Evolutionary conservation across 2,113 vertebrate genomes (phyloP).

Genomic region (Larimichthys polyactis): DNA sequence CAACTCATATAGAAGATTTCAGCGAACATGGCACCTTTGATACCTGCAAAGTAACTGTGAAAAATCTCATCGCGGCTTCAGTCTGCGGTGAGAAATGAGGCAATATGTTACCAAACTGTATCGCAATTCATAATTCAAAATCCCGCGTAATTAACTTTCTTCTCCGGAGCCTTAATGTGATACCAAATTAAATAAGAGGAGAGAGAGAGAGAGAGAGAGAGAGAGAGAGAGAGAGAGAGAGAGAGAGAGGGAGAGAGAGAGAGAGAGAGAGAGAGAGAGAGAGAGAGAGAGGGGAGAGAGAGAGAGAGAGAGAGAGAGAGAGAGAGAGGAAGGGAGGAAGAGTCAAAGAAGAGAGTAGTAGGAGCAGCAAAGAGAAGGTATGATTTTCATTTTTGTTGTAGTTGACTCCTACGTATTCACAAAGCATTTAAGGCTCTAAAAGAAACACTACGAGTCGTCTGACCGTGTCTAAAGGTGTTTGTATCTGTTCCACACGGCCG

Average conservation of each 20-base stretch:
- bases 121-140: slow-evolving; percentile 71
- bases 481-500: neutral
- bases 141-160: slow-evolving; percentile 71
- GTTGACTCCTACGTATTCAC: neutral
- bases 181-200: slow-evolving; percentile 65
- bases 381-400: neutral
- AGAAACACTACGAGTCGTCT: neutral
- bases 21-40: slow-evolving; percentile 51
- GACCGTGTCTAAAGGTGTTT: neutral
- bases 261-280: neutral
- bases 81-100: slow-evolving; percentile 55
- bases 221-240: neutral
- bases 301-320: too few species aligned
- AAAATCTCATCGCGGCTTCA: slow-evolving; percentile 48
- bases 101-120: slow-evolving; percentile 64
- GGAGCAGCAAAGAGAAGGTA: neutral
- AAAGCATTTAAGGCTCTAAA: neutral
- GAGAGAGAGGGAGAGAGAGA: neutral
- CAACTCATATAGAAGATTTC: slow-evolving; percentile 48
- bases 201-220: neutral
- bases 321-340: neutral
- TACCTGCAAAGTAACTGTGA: slow-evolving; percentile 60
- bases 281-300: neutral
- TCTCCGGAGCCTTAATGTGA: slow-evolving; percentile 62
- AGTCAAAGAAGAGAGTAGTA: neutral